Evolutionary conservation across 2,113 vertebrate genomes (phyloP).

Genomic region (Coptodon bakossiorum): DNA sequence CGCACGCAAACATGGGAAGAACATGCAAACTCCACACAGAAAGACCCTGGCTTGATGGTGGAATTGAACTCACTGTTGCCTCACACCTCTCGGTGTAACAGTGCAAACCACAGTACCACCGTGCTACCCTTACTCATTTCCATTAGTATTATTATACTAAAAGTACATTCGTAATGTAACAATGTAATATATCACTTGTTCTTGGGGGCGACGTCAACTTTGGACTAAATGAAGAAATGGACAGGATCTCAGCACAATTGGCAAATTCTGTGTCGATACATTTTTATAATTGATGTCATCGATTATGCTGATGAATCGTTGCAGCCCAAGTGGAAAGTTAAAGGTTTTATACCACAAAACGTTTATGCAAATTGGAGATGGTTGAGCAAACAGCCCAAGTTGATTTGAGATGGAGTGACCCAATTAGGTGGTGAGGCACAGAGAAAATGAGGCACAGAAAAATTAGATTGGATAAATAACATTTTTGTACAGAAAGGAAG

Average conservation of each 20-base stretch:
- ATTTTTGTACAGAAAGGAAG: not conserved
- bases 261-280: not conserved
- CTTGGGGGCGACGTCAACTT: not conserved
- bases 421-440: not conserved
- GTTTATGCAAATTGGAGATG: not conserved
- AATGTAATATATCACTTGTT: not conserved
- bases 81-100: not conserved
- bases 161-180: not conserved
- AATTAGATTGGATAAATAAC: not conserved
- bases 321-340: not conserved
- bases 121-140: not conserved
- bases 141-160: not conserved
- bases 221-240: not conserved
- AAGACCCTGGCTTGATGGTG: not conserved
- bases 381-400: not conserved
- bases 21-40: no score
- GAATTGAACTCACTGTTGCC: not conserved
- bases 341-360: not conserved
- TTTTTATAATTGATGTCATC: not conserved
- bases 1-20: not conserved
- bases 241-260: not conserved
- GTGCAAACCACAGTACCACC: not conserved
- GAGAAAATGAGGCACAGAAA: not conserved
- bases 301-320: not conserved
- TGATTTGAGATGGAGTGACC: not conserved